Evolutionary conservation across 2,888 invertebrate genomes (phyloP), one percentile per base, ranked within the genome.

Genomic region (Electrophaes corylata): DNA sequence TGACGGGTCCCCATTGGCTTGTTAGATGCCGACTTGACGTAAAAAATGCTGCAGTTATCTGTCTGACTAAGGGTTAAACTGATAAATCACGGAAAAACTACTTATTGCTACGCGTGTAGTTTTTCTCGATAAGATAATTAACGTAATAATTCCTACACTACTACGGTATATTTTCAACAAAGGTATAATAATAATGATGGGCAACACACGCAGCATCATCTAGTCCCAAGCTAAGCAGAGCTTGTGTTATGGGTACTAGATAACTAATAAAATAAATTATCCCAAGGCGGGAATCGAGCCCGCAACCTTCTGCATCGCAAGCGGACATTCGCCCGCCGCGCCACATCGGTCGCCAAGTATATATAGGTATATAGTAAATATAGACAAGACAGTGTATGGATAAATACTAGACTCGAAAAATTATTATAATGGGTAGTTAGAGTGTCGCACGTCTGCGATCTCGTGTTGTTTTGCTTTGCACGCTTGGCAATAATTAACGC

Each of bases 11-110:
- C n/a, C n/a, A n/a, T 58, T 49, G 49, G 40, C 40, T 49, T 19
- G 31, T 57, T 52, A 31, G 31, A 47, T 43, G 47, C 40, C 20
- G 5, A 26, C 20, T 54, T 59, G 59, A 59, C 54, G 54, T 59
- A 58, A 49, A 16, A 45, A 35, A 31, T 29, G 20, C 20, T 35
- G 39, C 44, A 58, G 18, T 52, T 52, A 52, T 58, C 37, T 8
- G 18, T 39, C 39, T 23, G 26, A 29, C 26, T 29, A 10, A 50
- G 23, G 26, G 48, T 35, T 37, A 11, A 40, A 16, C 1, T 40
- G 40, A 54, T 43, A 49, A 29, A 49, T 16, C 20, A 49, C 37
- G 46, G 40, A 33, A 47, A 37, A 45, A 26, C 43, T 14, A 12
- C 5, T 54, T 3, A 2, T 14, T 29, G 8, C 10, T 48, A 37